Evolutionary conservation across 2,113 vertebrate species (phyloP).

Genomic region (Dendropsophus ebraccatus): DNA sequence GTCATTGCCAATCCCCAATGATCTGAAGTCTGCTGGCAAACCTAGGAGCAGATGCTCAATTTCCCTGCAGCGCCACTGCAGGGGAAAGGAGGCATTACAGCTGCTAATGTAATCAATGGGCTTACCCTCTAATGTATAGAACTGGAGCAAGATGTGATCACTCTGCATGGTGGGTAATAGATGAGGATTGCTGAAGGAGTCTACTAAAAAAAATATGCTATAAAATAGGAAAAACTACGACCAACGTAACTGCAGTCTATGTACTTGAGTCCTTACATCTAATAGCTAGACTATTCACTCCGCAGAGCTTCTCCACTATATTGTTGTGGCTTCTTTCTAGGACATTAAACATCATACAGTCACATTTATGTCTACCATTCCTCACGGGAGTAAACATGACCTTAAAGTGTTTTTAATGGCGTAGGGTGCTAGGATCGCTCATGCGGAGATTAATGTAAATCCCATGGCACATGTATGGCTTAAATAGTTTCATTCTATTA

Average conservation of each 20-base stretch:
- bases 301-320: background rate
- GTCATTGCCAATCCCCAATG: too few species aligned
- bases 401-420: constrained; percentile 33
- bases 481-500: constrained; percentile 49
- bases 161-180: too few species aligned
- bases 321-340: background rate
- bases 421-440: constrained; percentile 27
- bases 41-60: too few species aligned
- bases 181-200: too few species aligned
- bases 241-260: background rate
- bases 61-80: background rate
- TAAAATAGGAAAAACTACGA: background rate
- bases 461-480: constrained; percentile 30
- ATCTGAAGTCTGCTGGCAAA: too few species aligned
- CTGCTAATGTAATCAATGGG: background rate
- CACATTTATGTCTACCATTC: background rate
- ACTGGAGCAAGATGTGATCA: too few species aligned
- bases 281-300: background rate
- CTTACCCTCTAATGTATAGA: background rate
- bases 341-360: constrained; percentile 5
- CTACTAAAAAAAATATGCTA: background rate
- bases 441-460: constrained; percentile 47
- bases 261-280: background rate
- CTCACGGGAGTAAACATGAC: constrained; percentile 19
- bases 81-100: background rate